phyloP scores from a whole-genome alignment of 2,888 invertebrate genomes.

The Branchipolynoe longqiensis region DNA sequence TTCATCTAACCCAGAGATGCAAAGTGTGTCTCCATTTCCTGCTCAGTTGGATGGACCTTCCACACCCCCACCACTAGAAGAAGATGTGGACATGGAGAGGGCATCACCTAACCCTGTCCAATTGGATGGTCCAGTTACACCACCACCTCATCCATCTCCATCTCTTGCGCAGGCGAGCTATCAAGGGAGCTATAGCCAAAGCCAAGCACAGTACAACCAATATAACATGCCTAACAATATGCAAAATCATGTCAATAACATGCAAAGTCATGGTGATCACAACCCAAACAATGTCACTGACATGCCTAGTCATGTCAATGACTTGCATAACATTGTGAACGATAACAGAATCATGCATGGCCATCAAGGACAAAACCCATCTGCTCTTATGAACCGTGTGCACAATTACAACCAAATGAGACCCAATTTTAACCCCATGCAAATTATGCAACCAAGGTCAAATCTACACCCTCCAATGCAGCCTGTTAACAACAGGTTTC shows the following conservation, averaged over 20 bases:
- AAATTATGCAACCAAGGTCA: background rate
- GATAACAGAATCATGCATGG: too few relatives aligned
- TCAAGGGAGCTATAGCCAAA: background rate
- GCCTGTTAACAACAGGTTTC: background rate
- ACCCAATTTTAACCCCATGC: background rate
- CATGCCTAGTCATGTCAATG: background rate
- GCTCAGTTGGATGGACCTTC: constrained; percentile 22
- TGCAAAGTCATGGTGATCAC: background rate
- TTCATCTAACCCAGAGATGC: background rate
- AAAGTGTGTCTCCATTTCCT: constrained; percentile 2
- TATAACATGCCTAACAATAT: background rate
- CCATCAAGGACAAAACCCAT: too few relatives aligned
- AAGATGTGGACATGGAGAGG: too few relatives aligned
- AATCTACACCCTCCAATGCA: background rate
- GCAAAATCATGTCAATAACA: background rate
- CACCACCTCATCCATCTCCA: background rate
- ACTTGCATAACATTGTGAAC: too few relatives aligned
- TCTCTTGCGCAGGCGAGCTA: background rate
- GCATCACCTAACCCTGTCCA: background rate
- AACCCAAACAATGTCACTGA: background rate
- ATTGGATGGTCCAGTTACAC: background rate
- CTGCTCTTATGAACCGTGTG: background rate
- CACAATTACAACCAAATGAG: background rate
- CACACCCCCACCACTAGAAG: constrained; percentile 22
- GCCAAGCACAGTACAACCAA: background rate